Conservation (phyloP, 2,888 invertebrate genomes). For the Deilephila elpenor region DNA sequence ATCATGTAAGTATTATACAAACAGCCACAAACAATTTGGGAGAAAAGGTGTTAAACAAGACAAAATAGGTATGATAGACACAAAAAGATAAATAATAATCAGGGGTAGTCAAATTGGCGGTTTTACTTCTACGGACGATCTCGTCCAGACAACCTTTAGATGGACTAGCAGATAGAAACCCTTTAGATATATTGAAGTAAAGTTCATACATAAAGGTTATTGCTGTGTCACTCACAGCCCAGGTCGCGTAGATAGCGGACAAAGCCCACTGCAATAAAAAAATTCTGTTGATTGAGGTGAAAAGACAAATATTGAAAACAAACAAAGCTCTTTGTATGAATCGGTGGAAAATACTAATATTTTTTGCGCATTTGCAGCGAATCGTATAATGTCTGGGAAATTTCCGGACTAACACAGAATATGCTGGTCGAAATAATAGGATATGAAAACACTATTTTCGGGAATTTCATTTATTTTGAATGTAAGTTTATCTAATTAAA, state of each 20-base stretch:
- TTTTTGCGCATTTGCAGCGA: not conserved
- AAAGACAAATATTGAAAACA: not conserved
- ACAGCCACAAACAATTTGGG: too few relatives aligned
- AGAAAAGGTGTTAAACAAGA: too few relatives aligned
- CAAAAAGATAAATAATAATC: too few relatives aligned
- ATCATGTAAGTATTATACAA: too few relatives aligned
- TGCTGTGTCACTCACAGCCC: not conserved
- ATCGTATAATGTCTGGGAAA: not conserved
- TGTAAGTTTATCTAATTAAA: too few relatives aligned
- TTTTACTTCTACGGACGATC: too few relatives aligned
- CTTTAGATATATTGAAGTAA: too few relatives aligned
- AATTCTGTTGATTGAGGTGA: constrained; percentile 19
- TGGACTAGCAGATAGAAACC: too few relatives aligned
- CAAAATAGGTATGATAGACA: too few relatives aligned
- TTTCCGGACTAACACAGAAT: not conserved
- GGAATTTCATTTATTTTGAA: not conserved
- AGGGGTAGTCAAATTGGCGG: too few relatives aligned
- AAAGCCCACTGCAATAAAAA: constrained; percentile 7
- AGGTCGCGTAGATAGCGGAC: not conserved
- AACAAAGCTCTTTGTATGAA: not conserved
- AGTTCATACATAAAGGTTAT: not conserved
- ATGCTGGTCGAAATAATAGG: not conserved
- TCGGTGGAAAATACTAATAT: not conserved
- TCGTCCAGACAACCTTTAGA: not conserved
- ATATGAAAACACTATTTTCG: not conserved